Evolutionary conservation across 2,797 vertebrate species (phyloP), one percentile per base, ranked within the genome.

Genomic region (Notoglanidium macrostoma): DNA sequence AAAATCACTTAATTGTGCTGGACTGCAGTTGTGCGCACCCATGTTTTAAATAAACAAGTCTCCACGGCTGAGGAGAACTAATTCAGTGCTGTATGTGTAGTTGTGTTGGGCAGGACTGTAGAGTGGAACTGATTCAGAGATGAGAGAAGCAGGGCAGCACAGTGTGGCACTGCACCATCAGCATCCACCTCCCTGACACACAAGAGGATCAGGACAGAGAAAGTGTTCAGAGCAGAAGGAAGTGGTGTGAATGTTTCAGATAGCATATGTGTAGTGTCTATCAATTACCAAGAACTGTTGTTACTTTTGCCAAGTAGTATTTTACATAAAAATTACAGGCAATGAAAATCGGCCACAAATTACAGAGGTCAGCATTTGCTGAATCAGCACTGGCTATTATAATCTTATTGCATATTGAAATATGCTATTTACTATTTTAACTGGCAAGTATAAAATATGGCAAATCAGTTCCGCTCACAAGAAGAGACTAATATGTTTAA

Each of bases 141-240:
- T 68, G 70, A 76, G 49, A 76, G 46, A 85, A 65, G 59, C 23
- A 68, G 46, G 51, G 67, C n/a, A 63, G 59, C n/a, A 68, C 35
- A 79, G 40, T 51, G 21, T 23, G 68, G 40, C 17, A 82, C 67
- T 51, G 76, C 14, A 70, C 77, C 46, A 54, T 65, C 83, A 88
- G 77, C 77, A 74, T 85, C 44, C 76, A 81, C 76, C 87, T 88
- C 74, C 73, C 74, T 79, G 72, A 89, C 15, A 90, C 67, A 89
- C 57, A 88, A 67, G 80, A 49, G 32, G 86, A 32, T 26, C 78
- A 87, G 85, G 11, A 74, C 68, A 84, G 72, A 86, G 83, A 76
- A 73, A 84, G 86, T 74, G 54, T 57, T 32, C 44, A 51, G 57
- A 59, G 46, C 82, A 59, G 35, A 57, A 59, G 32, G 44, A 54